phyloP scores from a whole-genome alignment of 2,113 vertebrate genomes.

The Dinomys branickii region DNA sequence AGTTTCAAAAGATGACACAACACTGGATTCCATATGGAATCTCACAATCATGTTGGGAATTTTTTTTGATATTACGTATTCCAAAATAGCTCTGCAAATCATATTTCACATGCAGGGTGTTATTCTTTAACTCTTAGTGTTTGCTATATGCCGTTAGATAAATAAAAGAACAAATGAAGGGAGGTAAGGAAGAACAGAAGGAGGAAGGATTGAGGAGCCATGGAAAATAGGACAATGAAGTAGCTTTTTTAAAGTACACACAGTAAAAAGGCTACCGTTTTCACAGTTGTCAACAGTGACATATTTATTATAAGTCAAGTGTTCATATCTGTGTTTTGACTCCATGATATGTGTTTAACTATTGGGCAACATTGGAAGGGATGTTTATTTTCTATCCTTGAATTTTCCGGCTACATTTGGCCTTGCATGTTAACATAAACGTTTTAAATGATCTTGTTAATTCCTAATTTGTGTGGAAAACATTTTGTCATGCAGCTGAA shows the following conservation, averaged over 20 bases:
- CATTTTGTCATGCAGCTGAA: background rate
- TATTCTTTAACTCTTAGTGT: background rate
- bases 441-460: slow-evolving; percentile 9
- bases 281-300: background rate
- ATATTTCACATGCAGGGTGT: background rate
- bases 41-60: background rate
- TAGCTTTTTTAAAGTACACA: background rate
- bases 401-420: background rate
- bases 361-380: background rate
- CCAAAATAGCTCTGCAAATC: background rate
- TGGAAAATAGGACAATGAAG: background rate
- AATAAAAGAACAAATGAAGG: background rate
- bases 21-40: background rate
- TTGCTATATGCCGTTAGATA: background rate
- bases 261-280: background rate
- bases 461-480: background rate
- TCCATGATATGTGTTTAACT: background rate
- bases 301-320: background rate
- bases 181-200: background rate
- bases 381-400: background rate
- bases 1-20: background rate
- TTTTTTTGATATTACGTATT: background rate
- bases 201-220: background rate
- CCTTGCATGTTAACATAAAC: background rate
- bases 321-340: background rate